Conservation (phyloP, 2,113 vertebrate genomes). For the Poeciliopsis occidentalis region DNA sequence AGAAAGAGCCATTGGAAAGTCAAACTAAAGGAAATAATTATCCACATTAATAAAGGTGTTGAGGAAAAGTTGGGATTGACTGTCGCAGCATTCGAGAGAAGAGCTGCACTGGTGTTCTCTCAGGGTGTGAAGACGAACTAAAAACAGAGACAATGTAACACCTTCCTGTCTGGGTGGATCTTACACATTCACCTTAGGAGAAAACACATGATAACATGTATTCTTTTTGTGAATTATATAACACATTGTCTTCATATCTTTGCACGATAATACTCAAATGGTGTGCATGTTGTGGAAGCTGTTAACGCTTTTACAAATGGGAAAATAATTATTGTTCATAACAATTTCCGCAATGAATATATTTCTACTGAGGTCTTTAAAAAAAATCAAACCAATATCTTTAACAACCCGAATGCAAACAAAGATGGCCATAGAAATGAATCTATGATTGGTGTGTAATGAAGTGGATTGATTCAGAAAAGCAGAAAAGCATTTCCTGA, state of each 20-base stretch:
- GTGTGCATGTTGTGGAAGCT: background rate
- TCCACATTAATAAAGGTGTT: conserved; percentile 1
- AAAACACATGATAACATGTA: conserved; percentile 3
- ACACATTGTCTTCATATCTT: background rate
- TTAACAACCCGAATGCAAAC: too few species aligned
- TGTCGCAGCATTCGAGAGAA: conserved; percentile 27
- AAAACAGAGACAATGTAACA: conserved; percentile 53
- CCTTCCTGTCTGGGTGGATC: conserved; percentile 14
- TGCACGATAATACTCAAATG: background rate
- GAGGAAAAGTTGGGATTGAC: conserved; percentile 17
- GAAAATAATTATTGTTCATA: too few species aligned
- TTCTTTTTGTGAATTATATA: background rate
- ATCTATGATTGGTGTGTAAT: too few species aligned
- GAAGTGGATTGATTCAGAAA: too few species aligned
- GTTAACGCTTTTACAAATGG: too few species aligned
- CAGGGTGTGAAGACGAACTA: conserved; percentile 54
- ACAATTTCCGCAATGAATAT: too few species aligned
- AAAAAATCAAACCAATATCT: too few species aligned
- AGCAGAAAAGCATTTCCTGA: too few species aligned
- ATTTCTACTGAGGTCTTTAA: too few species aligned
- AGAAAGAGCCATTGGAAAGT: background rate
- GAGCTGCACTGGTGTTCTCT: conserved; percentile 30
- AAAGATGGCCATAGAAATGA: too few species aligned
- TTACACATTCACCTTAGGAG: conserved; percentile 39
- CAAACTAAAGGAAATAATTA: conserved; percentile 24